Base-by-base conservation (phyloP, 2,113 vertebrate species). In the Astur gentilis region DNA sequence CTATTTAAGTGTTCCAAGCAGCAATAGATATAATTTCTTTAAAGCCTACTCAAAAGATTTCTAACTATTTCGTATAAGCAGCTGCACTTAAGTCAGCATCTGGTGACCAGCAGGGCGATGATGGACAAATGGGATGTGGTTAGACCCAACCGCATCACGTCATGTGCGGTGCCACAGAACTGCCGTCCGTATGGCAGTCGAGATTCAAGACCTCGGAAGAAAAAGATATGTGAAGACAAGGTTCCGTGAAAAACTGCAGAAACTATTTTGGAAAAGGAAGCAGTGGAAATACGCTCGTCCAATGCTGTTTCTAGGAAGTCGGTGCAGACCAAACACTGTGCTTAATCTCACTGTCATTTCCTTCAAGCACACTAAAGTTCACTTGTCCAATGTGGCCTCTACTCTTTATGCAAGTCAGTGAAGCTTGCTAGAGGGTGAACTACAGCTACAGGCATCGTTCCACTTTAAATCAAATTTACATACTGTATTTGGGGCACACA, bases 111-210 rank as follows among this genome's bases (percentile, higher is more conserved):
- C 27, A 20, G 40, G 17, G 36, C 32, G 32, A 27, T 0, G 20
- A 47, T 0, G 20, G 76, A 34, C 40, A 50, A n/a, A 26, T 2
- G 86, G 47, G 58, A 54, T 9, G 65, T 4, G 32, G 14, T 31
- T 4, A 44, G 77, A 66, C 32, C 36, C 44, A 26, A 54, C 20
- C 3, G 14, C 31, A 8, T 14, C 7, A 3, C 7, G 3, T 31
- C 47, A 49, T 0, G 4, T 13, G 7, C 11, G 15, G 22, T 36
- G 47, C 52, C 66, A 14, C 6, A 6, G 40, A 40, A 11, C 72
- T 5, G 26, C 52, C 19, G 5, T 5, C 57, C 2, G 6, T 9
- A 26, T 2, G 7, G 69, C 49, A 29, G n/a, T 6, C 1, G 2
- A n/a, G 34, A 16, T 21, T 5, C 3, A 8, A 67, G 57, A 29